A percentile compares a stretch with the other conserved stretches of the same genome.
These are phyloP conservation scores for Caenorhabditis virilis DNA, from an alignment of 2,888 invertebrate genomes.

Conservation along the genomic window DNA sequence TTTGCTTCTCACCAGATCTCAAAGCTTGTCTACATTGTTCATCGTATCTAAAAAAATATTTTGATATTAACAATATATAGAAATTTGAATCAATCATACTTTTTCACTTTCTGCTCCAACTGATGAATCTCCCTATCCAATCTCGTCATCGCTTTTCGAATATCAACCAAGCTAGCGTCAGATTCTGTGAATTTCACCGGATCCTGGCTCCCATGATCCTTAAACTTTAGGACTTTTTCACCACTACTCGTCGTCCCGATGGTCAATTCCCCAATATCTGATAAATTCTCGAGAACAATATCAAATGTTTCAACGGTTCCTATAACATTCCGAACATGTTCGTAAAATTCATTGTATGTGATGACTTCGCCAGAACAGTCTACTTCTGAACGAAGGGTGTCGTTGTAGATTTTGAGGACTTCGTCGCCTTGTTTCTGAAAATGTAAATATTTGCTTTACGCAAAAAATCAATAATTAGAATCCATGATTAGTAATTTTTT, in stretches of 20 bases:
- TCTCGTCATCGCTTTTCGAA: slow-evolving; percentile 54
- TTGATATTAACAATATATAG: neutral
- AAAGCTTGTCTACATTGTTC: slow-evolving; percentile 52
- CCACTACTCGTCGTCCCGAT: slow-evolving; percentile 54
- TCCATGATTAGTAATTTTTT: too few relatives aligned
- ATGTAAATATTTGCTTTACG: neutral
- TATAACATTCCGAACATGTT: neutral
- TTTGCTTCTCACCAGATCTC: slow-evolving; percentile 49
- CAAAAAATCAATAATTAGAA: too few relatives aligned
- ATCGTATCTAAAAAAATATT: slow-evolving; percentile 38
- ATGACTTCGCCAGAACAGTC: slow-evolving; percentile 53
- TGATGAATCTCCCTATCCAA: slow-evolving; percentile 58
- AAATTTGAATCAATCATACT: slow-evolving; percentile 17
- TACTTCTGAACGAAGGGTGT: slow-evolving; percentile 52
- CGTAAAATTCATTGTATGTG: slow-evolving; percentile 24
- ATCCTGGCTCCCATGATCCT: slow-evolving; percentile 45
- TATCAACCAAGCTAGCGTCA: slow-evolving; percentile 63
- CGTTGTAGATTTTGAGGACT: slow-evolving; percentile 39
- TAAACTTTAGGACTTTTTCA: slow-evolving; percentile 65
- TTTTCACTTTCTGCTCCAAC: slow-evolving; percentile 55
- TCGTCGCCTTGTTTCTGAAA: slow-evolving; percentile 37
- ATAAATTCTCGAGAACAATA: slow-evolving; percentile 47
- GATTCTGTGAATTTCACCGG: slow-evolving; percentile 62
- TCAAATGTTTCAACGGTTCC: slow-evolving; percentile 46
- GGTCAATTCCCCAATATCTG: slow-evolving; percentile 46